Base-by-base conservation (phyloP, 2,113 vertebrate genomes). In the Chlamydotis undulata region DNA sequence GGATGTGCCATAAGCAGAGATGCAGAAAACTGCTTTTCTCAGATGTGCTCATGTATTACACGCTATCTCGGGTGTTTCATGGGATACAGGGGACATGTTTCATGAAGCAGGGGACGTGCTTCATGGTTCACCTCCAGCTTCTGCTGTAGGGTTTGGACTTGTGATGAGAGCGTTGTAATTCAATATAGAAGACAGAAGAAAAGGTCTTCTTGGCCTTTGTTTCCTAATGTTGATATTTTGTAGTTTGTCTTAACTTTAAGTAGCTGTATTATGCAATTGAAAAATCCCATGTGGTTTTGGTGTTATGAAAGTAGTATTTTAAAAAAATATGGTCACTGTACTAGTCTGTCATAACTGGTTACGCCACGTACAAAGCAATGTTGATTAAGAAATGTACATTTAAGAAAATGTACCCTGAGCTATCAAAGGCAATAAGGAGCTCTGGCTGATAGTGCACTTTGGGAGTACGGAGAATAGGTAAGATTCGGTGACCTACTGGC, bases 21-120 rank as follows among this genome's bases (percentile, higher is more conserved):
- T n/a, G 50, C 39, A 70, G 79, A 57, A 76, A 83, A 84, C 21
- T n/a, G 39, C 76, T 83, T 78, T 87, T 68, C 57, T 61, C 19
- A 29, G 18, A 22, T 1, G 3, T 41, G 14, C 65, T 67, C 4
- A 2, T 37, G 52, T 37, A 19, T 75, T 82, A 13, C 0, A 0
- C 2, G 14, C 25, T 79, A 6, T 43, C 41, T 43, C 15, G 41
- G 41, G 41, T 43, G 41, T 43, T 43, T 43, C 41, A 16, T 43
- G 41, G 41, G 15, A 15, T 43, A 43, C 41, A 15, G 41, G 41
- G 41, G 41, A 43, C 41, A 43, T 43, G 41, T 43, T 43, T 43
- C 41, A 41, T 41, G 41, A 41, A 41, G 41, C 41, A 41, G 41
- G 41, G 41, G n/a, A 49, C 5, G 4, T 41, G 31, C 56, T 78